Percentiles rank a stretch among this genome's conserved stretches.
Evolutionary conservation across 2,888 invertebrate species (phyloP).

Genomic region (Sceliomorpha sp.): DNA sequence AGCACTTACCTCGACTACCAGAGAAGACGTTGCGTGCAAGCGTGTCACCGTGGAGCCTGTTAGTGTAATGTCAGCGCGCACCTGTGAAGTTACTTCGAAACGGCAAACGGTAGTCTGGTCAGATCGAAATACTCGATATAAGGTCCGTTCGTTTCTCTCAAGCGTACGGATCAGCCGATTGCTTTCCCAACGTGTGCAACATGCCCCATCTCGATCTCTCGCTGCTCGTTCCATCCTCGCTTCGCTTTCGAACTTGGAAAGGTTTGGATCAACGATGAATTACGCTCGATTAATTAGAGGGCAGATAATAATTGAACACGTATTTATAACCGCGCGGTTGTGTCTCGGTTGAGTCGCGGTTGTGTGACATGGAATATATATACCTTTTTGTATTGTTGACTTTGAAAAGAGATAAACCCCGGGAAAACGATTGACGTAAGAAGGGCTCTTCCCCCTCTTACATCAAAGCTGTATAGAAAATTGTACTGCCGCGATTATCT

Average conservation of each 20-base stretch:
- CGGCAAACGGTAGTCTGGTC: constrained; percentile 41
- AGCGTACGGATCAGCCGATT: constrained; percentile 57
- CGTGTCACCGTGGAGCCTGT: neutral
- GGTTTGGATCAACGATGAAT: constrained; percentile 51
- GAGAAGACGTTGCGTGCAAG: constrained; percentile 2
- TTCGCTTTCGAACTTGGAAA: constrained; percentile 44
- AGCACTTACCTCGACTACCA: constrained; percentile 18
- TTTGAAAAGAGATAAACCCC: too few species aligned
- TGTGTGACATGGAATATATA: too few species aligned
- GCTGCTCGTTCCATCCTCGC: constrained; percentile 21
- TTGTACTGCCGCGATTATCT: too few species aligned
- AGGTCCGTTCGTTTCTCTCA: constrained; percentile 61
- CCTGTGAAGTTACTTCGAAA: constrained; percentile 33
- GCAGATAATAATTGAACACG: constrained; percentile 54
- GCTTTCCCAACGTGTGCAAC: constrained; percentile 21
- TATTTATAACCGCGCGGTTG: constrained; percentile 51
- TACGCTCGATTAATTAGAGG: constrained; percentile 58
- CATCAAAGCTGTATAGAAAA: too few species aligned
- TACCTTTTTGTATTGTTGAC: too few species aligned
- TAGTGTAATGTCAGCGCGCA: constrained; percentile 9
- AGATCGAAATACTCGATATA: constrained; percentile 66
- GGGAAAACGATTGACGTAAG: too few species aligned
- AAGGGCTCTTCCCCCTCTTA: too few species aligned
- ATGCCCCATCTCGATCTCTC: constrained; percentile 36
- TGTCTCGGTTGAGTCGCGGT: constrained; percentile 19